Evolutionary conservation across 2,113 vertebrate genomes (phyloP).

Genomic region (Rana temporaria): DNA sequence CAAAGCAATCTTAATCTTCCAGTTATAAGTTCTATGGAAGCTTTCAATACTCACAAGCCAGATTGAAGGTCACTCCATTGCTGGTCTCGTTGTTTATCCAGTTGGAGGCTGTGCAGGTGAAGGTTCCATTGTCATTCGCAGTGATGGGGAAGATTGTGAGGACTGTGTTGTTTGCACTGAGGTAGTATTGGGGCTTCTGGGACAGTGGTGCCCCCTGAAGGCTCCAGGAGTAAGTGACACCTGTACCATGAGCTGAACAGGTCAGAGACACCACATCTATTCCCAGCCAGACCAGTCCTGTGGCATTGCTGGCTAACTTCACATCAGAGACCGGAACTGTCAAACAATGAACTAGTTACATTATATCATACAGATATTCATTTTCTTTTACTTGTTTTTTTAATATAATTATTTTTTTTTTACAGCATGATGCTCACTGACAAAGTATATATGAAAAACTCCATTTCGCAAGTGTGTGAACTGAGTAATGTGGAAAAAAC

Average conservation of each 20-base stretch:
- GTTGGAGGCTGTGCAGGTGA: conserved; percentile 33
- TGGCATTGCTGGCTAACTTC: not conserved
- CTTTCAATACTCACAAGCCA: conserved; percentile 36
- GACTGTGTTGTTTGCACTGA: not conserved
- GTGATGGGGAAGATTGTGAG: conserved; percentile 28
- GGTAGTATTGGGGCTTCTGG: not conserved
- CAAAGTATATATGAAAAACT: too few species aligned
- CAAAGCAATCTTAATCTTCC: too few species aligned
- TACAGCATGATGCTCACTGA: too few species aligned
- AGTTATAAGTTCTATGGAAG: too few species aligned
- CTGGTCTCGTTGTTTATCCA: not conserved
- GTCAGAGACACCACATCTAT: not conserved
- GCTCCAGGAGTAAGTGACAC: conserved; percentile 20
- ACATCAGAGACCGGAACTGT: conserved; percentile 5
- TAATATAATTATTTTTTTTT: too few species aligned
- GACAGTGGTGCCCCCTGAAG: conserved; percentile 3
- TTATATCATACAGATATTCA: not conserved
- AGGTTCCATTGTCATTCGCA: conserved; percentile 2
- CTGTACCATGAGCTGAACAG: conserved; percentile 18
- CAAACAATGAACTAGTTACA: not conserved
- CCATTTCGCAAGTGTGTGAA: too few species aligned
- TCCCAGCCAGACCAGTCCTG: not conserved
- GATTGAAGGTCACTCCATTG: not conserved
- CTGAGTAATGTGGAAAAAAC: too few species aligned
- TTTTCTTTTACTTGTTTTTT: too few species aligned